phyloP scores from a whole-genome alignment of 2,888 invertebrate genomes.

The Drosophila fungiperda region DNA sequence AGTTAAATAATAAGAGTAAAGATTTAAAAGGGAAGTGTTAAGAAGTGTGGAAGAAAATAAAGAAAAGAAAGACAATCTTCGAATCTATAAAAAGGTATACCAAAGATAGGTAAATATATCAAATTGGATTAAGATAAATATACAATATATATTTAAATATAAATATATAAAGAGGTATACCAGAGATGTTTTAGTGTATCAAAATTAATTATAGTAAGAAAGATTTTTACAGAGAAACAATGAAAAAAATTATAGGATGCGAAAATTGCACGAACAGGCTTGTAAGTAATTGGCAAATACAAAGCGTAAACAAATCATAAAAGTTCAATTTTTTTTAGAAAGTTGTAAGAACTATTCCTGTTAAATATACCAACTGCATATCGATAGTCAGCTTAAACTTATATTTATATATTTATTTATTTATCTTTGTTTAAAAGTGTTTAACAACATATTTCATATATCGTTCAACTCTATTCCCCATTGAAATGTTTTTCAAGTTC shows the following conservation, averaged over 20 bases:
- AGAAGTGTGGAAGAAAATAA: not conserved
- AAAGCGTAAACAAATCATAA: not conserved
- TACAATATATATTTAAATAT: no score
- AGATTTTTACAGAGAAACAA: not conserved
- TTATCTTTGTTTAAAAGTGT: not conserved
- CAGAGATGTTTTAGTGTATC: rapidly evolving
- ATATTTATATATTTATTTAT: not conserved
- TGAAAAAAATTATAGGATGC: not conserved
- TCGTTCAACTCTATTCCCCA: rapidly evolving
- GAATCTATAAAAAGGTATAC: no score
- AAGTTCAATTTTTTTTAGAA: no score
- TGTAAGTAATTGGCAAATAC: not conserved
- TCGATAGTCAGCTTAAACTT: not conserved
- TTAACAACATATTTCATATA: not conserved
- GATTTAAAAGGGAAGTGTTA: not conserved
- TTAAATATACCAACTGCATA: no score
- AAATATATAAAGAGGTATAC: not conserved
- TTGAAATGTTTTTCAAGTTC: not conserved
- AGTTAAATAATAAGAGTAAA: no score
- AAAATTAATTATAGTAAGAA: rapidly evolving
- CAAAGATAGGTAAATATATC: no score
- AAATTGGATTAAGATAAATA: no score
- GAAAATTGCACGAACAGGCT: no score
- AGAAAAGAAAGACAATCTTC: not conserved
- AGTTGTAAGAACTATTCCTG: no score